Conservation (phyloP, 2,888 invertebrate species). For the Ornithoptera alexandrae region DNA sequence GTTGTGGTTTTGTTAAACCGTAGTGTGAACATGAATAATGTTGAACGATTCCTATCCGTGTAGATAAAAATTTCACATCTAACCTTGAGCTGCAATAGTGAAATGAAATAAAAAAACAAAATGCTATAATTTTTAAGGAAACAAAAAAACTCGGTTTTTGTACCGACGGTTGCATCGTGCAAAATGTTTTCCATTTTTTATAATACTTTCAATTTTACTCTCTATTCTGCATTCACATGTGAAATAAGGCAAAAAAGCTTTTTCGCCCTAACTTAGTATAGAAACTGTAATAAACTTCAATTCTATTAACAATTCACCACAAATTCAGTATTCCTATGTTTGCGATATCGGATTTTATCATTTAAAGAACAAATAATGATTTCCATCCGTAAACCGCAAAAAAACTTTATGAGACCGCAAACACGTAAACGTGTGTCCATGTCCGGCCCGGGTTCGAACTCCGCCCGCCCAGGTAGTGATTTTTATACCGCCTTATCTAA, state of each 20-base stretch:
- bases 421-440: slow-evolving; percentile 32
- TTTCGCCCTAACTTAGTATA: too few species aligned
- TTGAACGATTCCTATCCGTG: not conserved
- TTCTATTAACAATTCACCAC: not conserved
- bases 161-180: not conserved
- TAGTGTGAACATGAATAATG: not conserved
- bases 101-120: not conserved
- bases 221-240: not conserved
- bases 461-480: slow-evolving; percentile 42
- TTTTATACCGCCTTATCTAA: slow-evolving; percentile 35
- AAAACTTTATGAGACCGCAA: slow-evolving; percentile 35
- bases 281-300: not conserved
- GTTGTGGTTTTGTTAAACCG: not conserved
- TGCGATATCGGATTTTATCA: slow-evolving; percentile 22
- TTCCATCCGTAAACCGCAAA: slow-evolving; percentile 11
- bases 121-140: too few species aligned
- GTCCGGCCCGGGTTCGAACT: slow-evolving; percentile 37
- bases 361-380: slow-evolving; percentile 23
- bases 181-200: not conserved
- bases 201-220: not conserved
- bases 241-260: not conserved
- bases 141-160: not conserved
- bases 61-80: not conserved
- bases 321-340: not conserved
- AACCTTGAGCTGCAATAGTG: not conserved